These are phyloP conservation scores for Andrena camellia DNA, from an alignment of 2,888 invertebrate genomes.

Conservation along the genomic window DNA sequence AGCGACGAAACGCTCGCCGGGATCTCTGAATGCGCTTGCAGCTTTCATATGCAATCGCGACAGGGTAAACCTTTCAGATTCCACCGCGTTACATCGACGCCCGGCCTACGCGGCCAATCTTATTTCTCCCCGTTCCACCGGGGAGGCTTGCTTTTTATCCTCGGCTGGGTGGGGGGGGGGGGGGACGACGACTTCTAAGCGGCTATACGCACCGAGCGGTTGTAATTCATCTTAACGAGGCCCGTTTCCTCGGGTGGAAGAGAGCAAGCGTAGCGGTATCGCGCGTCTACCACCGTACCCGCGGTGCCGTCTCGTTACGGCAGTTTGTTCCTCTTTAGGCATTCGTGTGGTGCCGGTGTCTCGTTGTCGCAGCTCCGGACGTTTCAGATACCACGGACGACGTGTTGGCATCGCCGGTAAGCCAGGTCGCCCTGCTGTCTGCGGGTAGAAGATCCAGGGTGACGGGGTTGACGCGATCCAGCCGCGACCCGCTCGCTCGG, in stretches of 20 bases:
- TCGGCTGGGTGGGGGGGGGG: too few relatives aligned
- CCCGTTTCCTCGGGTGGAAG: constrained; percentile 9
- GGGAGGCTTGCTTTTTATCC: background rate
- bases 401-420: constrained; percentile 28
- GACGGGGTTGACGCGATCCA: constrained; percentile 39
- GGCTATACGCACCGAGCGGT: background rate
- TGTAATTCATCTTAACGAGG: constrained; percentile 42
- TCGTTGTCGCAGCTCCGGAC: constrained; percentile 17
- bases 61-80: constrained; percentile 21
- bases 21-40: constrained; percentile 9
- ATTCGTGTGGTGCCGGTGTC: constrained; percentile 37
- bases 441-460: background rate
- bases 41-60: constrained; percentile 37
- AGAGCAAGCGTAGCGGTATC: constrained; percentile 32
- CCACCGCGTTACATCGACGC: constrained; percentile 29
- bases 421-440: background rate
- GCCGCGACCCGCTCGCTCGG: constrained; percentile 1
- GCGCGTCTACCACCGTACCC: constrained; percentile 23
- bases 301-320: constrained; percentile 48
- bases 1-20: constrained; percentile 35
- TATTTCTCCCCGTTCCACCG: background rate
- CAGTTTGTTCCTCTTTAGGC: constrained; percentile 49
- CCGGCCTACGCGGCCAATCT: constrained; percentile 16
- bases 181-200: background rate
- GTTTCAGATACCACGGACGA: constrained; percentile 26